phyloP scores from a whole-genome alignment of 2,113 vertebrate genomes.

The Macaca nemestrina region DNA sequence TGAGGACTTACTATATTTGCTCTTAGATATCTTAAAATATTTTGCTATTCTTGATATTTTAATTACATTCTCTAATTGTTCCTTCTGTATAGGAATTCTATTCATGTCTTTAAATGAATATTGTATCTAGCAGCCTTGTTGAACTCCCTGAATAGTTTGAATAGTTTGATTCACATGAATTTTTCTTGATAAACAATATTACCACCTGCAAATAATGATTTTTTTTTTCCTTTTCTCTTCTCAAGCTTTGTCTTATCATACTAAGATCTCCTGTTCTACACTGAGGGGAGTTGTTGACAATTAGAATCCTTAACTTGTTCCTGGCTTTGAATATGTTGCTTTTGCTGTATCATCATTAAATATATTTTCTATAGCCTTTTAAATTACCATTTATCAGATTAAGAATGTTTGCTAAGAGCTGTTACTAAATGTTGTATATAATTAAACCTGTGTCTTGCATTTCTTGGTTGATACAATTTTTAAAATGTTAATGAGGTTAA shows the following conservation, averaged over 20 bases:
- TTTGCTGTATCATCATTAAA: neutral
- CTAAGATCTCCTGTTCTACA: neutral
- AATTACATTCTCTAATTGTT: neutral
- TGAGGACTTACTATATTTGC: neutral
- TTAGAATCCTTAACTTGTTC: neutral
- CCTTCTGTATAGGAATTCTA: neutral
- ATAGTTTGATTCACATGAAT: neutral
- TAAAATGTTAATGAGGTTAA: conserved; percentile 17
- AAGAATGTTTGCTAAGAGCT: neutral
- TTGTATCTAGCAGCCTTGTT: neutral
- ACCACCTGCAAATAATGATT: neutral
- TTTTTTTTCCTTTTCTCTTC: neutral
- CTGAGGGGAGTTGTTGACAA: neutral
- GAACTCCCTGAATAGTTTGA: neutral
- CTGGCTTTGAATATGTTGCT: neutral
- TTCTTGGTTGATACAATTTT: neutral
- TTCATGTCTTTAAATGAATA: neutral
- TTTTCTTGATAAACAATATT: neutral
- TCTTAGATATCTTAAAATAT: neutral
- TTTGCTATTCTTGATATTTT: neutral
- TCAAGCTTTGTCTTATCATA: neutral
- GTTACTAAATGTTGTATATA: conserved; percentile 21
- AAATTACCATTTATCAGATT: neutral
- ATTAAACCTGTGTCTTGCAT: conserved; percentile 9
- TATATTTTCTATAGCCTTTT: neutral